Evolutionary conservation across 2,888 invertebrate genomes (phyloP).

Genomic region (Cheilosia pagana): DNA sequence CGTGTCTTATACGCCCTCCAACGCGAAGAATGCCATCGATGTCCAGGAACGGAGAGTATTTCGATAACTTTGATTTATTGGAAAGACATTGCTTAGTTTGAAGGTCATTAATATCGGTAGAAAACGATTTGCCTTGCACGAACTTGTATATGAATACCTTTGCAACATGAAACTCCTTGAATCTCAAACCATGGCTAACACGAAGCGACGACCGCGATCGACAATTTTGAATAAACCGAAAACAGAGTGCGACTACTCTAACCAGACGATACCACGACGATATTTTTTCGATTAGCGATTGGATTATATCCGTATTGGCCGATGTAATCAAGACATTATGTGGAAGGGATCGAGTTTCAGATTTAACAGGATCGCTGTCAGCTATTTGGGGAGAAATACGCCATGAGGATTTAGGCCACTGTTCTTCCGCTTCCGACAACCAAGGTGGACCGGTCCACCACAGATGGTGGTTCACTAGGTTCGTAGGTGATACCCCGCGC

Average conservation of each 20-base stretch:
- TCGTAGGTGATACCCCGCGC: conserved; percentile 56
- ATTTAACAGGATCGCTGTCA: not conserved
- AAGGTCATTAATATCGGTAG: not conserved
- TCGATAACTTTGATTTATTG: not conserved
- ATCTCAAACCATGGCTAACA: not conserved
- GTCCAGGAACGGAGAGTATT: not conserved
- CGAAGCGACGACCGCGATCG: not conserved
- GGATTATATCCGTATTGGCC: not conserved
- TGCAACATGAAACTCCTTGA: not conserved
- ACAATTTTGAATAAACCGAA: not conserved
- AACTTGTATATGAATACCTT: not conserved
- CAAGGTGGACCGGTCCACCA: not conserved
- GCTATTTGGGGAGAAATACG: not conserved
- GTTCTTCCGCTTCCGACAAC: not conserved
- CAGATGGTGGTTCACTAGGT: not conserved
- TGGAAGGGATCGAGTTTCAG: not conserved
- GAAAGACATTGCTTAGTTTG: not conserved
- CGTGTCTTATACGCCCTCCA: not conserved
- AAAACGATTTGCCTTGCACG: not conserved
- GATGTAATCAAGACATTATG: not conserved
- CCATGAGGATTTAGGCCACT: conserved; percentile 1
- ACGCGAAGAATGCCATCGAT: not conserved
- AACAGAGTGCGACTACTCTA: not conserved
- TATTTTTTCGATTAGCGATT: not conserved
- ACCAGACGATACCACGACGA: not conserved